A percentile compares a stretch with the other conserved stretches of the same genome.
phyloP scores from a whole-genome alignment of 2,113 vertebrate genomes.

The Cryptomyrus ogoouensis region DNA sequence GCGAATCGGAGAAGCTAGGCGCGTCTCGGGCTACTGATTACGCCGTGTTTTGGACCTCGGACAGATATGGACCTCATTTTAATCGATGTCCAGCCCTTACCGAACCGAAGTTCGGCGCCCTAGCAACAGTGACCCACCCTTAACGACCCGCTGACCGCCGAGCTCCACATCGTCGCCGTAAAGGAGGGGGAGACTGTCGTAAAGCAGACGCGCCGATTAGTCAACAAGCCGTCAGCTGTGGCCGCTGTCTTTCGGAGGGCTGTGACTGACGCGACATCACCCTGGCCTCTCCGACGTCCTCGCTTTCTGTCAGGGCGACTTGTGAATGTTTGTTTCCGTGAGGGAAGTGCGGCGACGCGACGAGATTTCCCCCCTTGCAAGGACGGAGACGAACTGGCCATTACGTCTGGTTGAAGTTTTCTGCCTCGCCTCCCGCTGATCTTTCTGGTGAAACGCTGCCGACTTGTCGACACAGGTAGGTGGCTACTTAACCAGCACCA shows the following conservation, averaged over 20 bases:
- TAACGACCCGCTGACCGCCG: conserved; percentile 38
- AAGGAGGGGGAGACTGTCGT: conserved; percentile 47
- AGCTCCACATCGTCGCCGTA: conserved; percentile 66
- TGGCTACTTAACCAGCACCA: not conserved
- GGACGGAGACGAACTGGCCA: not conserved
- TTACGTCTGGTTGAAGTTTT: not conserved
- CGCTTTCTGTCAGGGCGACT: not conserved
- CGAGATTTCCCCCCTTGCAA: not conserved
- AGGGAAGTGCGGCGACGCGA: not conserved
- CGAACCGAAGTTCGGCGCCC: not conserved
- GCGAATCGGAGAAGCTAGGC: not conserved
- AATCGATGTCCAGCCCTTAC: not conserved
- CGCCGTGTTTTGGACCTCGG: not conserved
- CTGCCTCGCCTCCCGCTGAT: not conserved
- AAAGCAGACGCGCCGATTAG: conserved; percentile 31
- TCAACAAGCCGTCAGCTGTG: conserved; percentile 7
- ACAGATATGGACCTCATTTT: not conserved
- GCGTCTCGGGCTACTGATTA: not conserved
- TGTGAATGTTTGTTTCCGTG: not conserved
- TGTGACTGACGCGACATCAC: not conserved
- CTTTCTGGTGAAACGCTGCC: not conserved
- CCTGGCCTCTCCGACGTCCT: not conserved
- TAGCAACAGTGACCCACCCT: conserved; percentile 26
- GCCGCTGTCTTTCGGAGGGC: not conserved
- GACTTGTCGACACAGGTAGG: conserved; percentile 5